Conservation (phyloP, 1,140 invertebrate genomes). For the Drosophila sproati region DNA sequence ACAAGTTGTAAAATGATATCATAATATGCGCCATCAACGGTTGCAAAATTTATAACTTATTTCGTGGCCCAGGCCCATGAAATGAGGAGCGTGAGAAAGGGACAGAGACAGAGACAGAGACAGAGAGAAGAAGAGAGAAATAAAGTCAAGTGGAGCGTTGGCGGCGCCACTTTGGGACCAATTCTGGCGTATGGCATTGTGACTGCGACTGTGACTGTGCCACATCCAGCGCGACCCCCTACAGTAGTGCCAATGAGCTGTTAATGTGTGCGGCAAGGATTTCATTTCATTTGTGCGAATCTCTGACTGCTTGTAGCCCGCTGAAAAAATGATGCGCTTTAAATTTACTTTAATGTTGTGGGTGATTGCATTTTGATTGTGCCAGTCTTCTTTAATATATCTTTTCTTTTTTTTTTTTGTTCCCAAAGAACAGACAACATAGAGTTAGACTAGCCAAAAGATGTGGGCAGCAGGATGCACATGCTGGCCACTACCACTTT, state of each 20-base stretch:
- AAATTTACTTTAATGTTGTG: slow-evolving; percentile 76
- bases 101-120: slow-evolving; percentile 5
- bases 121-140: slow-evolving; percentile 15
- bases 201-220: slow-evolving; percentile 27
- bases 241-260: slow-evolving; percentile 81
- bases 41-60: slow-evolving; percentile 84
- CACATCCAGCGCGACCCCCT: slow-evolving; percentile 60
- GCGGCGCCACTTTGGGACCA: slow-evolving; percentile 73
- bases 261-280: slow-evolving; percentile 81
- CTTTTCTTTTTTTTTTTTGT: neutral
- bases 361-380: slow-evolving; percentile 80
- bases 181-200: slow-evolving; percentile 24
- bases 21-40: slow-evolving; percentile 82
- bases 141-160: slow-evolving; percentile 57
- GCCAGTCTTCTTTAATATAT: slow-evolving; percentile 13
- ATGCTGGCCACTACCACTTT: slow-evolving; percentile 31
- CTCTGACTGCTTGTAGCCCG: slow-evolving; percentile 15
- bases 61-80: slow-evolving; percentile 42
- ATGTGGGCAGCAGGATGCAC: slow-evolving; percentile 67
- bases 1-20: slow-evolving; percentile 83
- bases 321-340: slow-evolving; percentile 44
- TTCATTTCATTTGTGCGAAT: slow-evolving; percentile 68
- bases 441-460: slow-evolving; percentile 55
- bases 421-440: slow-evolving; percentile 22
- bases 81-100: slow-evolving; percentile 27